Base-by-base conservation (phyloP, 2,113 vertebrate genomes). In the Zosterops hypoxanthus region DNA sequence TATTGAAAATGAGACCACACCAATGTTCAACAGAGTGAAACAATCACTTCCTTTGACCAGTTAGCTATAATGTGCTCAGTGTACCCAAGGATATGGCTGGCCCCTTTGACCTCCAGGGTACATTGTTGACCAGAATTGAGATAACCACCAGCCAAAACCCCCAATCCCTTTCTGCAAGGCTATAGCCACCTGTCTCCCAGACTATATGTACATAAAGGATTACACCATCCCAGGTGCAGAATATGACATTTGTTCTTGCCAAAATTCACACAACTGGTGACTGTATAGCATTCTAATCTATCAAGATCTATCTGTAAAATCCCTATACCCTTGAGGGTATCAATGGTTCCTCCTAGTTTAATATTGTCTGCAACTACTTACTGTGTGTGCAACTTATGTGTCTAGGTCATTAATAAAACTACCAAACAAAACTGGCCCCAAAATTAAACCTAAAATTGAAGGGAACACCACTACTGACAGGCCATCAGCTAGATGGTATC, bases 251-350 rank as follows among this genome's bases (percentile, higher is more conserved):
- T 77, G 15, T 33, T 28, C 26, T 49, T 60, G 6, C 12, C 19
- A 44, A 39, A 72, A 68, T 59, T 84, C 47, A 42, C 7, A 41
- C 25, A 66, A 36, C 0, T 77, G 12, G 39, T 31, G n/a, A 39
- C 16, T 63, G 11, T 9, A 18, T 77, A 49, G 36, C 8, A 44
- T 28, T 72, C 17, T 57, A 28, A 41, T 64, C 16, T 34, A 29
- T 29, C 23, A 18, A 47, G 6, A 64, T 59, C 29, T 46, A 19
- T 56, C 14, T 52, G n/a, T 44, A 68, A 68, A 26, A 12, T 12
- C 13, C 22, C 33, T 50, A 25, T 20, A 16, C 2, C 6, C 8
- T 47, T 2, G 1, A 52, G 12, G 3, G 1, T 52, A 8, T 13
- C 7, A 50, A 4, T 31, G 10, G 6, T 29, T 56, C 10, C 34